Evolutionary conservation across 2,888 invertebrate genomes (phyloP).

Genomic region (Microctonus aethiopoides): DNA sequence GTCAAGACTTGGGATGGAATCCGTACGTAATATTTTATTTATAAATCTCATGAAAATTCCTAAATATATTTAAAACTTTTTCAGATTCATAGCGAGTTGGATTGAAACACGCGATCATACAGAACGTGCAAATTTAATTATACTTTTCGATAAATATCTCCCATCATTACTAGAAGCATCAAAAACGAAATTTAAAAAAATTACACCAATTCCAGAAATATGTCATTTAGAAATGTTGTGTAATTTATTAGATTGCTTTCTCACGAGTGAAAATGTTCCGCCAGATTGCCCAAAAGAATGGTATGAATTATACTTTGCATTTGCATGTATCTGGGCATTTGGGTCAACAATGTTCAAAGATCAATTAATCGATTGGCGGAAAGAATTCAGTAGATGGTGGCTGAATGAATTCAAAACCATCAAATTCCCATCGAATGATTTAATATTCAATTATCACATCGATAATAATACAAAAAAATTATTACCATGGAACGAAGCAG

Average conservation of each 20-base stretch:
- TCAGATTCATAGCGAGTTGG: slow-evolving; percentile 89
- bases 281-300: slow-evolving; percentile 92
- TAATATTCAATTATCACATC: slow-evolving; percentile 90
- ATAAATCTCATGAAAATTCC: not conserved
- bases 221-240: slow-evolving; percentile 91
- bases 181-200: slow-evolving; percentile 83
- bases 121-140: slow-evolving; percentile 83
- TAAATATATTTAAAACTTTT: not conserved
- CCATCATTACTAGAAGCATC: slow-evolving; percentile 83
- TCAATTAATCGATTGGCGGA: slow-evolving; percentile 89
- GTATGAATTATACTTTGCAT: slow-evolving; percentile 94
- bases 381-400: slow-evolving; percentile 97
- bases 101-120: slow-evolving; percentile 80
- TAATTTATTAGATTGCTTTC: slow-evolving; percentile 84
- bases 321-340: slow-evolving; percentile 92
- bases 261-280: slow-evolving; percentile 84
- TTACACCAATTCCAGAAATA: slow-evolving; percentile 91
- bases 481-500: slow-evolving; percentile 86
- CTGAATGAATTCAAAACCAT: slow-evolving; percentile 90
- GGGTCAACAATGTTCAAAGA: slow-evolving; percentile 93
- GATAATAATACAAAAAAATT: slow-evolving; percentile 88
- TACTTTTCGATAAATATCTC: slow-evolving; percentile 94
- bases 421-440: slow-evolving; percentile 86
- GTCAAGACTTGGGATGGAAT: slow-evolving; percentile 94
- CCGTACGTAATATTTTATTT: slow-evolving; percentile 72